Evolutionary conservation across 2,888 invertebrate species (phyloP).

Genomic region (Epirrhoe tristata): DNA sequence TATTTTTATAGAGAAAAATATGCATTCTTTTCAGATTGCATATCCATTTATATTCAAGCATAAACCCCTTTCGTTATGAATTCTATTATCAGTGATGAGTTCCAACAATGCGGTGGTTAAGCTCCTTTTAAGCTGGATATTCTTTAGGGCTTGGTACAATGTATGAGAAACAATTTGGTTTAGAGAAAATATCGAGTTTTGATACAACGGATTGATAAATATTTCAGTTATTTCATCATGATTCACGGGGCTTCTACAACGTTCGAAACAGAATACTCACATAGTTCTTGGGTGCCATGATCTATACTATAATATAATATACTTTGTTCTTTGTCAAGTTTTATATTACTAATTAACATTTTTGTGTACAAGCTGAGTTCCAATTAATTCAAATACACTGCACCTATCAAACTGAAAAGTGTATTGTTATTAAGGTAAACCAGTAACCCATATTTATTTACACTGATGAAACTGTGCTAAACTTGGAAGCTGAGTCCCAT

Average conservation of each 20-base stretch:
- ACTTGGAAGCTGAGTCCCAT: constrained; percentile 20
- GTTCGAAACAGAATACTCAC: too few species aligned
- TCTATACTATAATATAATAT: too few species aligned
- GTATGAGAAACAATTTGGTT: constrained; percentile 28
- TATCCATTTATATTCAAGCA: constrained; percentile 28
- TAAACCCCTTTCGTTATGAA: constrained; percentile 46
- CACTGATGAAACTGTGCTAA: constrained; percentile 14
- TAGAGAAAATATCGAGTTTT: constrained; percentile 1
- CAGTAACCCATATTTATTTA: constrained; percentile 26
- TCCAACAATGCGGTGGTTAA: constrained; percentile 63
- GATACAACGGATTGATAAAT: neutral
- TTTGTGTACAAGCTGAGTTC: too few species aligned
- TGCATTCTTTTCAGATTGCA: constrained; percentile 26
- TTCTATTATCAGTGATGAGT: constrained; percentile 67
- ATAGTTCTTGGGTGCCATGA: too few species aligned
- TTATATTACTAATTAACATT: too few species aligned
- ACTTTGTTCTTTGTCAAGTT: too few species aligned
- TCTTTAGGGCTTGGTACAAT: constrained; percentile 53
- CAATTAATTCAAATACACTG: neutral
- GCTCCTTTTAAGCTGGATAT: constrained; percentile 67
- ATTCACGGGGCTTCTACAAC: too few species aligned
- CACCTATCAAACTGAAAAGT: neutral
- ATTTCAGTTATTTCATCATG: neutral
- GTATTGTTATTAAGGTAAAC: constrained; percentile 9
- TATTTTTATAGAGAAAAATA: constrained; percentile 9